Percentiles rank a stretch among this genome's conserved stretches.
These are phyloP conservation scores for Montipora capricornis DNA, from an alignment of 64 coral and sea anemone genomes.

Conservation along the genomic window DNA sequence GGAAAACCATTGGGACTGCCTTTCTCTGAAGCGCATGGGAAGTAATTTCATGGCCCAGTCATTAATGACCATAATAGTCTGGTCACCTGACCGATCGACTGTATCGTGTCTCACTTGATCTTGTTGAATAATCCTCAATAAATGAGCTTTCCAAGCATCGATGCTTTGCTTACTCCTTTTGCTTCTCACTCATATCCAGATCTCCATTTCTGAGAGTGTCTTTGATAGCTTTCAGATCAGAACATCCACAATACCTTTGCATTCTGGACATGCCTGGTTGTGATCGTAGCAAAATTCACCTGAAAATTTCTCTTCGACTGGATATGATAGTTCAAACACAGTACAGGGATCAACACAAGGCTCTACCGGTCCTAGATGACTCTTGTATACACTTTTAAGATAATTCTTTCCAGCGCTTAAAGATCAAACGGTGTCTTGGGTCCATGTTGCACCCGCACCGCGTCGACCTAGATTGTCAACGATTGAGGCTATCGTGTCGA, in stretches of 20 bases:
- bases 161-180: constrained; percentile 53
- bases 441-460: too few relatives aligned
- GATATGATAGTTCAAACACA: neutral
- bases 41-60: too few relatives aligned
- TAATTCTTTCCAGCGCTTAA: constrained; percentile 58
- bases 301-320: too few relatives aligned
- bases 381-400: constrained; percentile 72
- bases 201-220: constrained; percentile 30
- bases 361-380: constrained; percentile 67
- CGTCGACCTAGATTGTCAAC: too few relatives aligned
- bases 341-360: constrained; percentile 64
- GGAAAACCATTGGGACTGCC: too few relatives aligned
- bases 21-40: too few relatives aligned
- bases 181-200: neutral
- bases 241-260: too few relatives aligned
- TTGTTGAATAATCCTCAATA: constrained; percentile 67
- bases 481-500: too few relatives aligned
- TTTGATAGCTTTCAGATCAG: constrained; percentile 38
- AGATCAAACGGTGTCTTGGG: neutral
- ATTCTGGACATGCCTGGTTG: too few relatives aligned
- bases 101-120: constrained; percentile 1
- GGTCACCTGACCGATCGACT: constrained; percentile 17
- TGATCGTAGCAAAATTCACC: too few relatives aligned
- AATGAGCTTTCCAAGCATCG: constrained; percentile 65
- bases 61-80: too few relatives aligned